Conservation (phyloP, 2,888 invertebrate genomes). For the Eustalomyia histrio region DNA sequence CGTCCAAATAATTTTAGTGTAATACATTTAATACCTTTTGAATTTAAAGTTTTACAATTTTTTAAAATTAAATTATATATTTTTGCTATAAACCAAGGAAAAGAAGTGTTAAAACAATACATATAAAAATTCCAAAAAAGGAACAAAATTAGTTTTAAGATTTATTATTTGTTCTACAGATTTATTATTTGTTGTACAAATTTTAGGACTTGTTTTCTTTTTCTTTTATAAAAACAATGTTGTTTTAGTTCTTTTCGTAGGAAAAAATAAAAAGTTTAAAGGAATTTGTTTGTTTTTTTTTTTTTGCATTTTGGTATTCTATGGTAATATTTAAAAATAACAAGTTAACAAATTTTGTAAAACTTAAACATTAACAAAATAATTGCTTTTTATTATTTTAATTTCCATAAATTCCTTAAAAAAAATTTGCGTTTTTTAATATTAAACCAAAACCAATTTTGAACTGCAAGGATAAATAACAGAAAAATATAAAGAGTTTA, state of each 20-base stretch:
- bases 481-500: neutral
- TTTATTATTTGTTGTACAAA: no score
- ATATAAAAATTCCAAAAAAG: no score
- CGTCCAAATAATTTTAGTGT: no score
- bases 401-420: slow-evolving; percentile 31
- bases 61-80: no score
- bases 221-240: neutral
- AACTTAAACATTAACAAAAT: slow-evolving; percentile 58
- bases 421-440: neutral
- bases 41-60: no score
- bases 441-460: slow-evolving; percentile 29
- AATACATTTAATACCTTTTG: no score
- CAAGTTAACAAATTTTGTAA: slow-evolving; percentile 51
- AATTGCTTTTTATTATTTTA: neutral
- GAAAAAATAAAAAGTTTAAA: neutral
- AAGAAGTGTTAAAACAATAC: no score
- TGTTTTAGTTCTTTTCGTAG: neutral
- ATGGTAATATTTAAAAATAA: slow-evolving; percentile 43
- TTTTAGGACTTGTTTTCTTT: no score
- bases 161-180: no score
- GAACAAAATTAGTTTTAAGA: no score
- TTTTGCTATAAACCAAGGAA: no score
- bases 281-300: slow-evolving; percentile 4
- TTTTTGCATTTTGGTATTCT: slow-evolving; percentile 41
- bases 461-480: slow-evolving; percentile 6